These are phyloP conservation scores for Caenorhabditis parvicauda DNA, from an alignment of 2,888 invertebrate genomes.

Conservation along the genomic window DNA sequence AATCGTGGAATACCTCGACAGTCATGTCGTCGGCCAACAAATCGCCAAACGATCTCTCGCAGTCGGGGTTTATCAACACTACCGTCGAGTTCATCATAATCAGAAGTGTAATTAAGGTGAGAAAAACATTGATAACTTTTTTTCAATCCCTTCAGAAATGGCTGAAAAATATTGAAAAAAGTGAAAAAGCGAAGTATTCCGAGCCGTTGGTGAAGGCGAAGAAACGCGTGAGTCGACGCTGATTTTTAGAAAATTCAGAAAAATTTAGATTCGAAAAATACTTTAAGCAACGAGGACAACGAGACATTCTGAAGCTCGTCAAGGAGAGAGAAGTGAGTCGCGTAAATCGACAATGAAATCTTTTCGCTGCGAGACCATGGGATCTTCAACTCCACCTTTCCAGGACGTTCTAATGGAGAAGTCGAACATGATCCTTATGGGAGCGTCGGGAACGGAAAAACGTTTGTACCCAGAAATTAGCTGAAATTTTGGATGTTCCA, in stretches of 20 bases:
- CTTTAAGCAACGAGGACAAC: conserved; percentile 5
- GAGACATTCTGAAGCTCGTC: conserved; percentile 20
- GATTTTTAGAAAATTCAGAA: conserved; percentile 1
- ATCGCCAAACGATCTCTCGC: conserved; percentile 93
- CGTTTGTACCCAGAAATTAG: conserved; percentile 97
- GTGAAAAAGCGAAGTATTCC: too few species aligned
- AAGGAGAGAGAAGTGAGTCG: conserved; percentile 65
- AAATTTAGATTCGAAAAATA: too few species aligned
- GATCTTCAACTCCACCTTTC: conserved; percentile 8
- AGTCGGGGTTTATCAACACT: conserved; percentile 97
- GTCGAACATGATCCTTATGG: conserved; percentile 88
- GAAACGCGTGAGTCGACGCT: too few species aligned
- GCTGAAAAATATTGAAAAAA: background rate
- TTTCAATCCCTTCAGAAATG: background rate
- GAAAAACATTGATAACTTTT: background rate
- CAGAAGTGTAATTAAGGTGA: background rate
- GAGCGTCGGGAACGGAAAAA: conserved; percentile 90
- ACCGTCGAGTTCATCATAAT: conserved; percentile 93
- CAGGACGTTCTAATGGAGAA: conserved; percentile 78
- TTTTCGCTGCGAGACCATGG: conserved; percentile 74
- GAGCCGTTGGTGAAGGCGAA: too few species aligned
- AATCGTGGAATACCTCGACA: conserved; percentile 89
- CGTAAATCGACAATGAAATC: conserved; percentile 72
- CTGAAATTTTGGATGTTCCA: conserved; percentile 94
- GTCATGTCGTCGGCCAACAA: conserved; percentile 63